phyloP scores from a whole-genome alignment of 1,140 invertebrate species.

The Monochamus saltuarius region DNA sequence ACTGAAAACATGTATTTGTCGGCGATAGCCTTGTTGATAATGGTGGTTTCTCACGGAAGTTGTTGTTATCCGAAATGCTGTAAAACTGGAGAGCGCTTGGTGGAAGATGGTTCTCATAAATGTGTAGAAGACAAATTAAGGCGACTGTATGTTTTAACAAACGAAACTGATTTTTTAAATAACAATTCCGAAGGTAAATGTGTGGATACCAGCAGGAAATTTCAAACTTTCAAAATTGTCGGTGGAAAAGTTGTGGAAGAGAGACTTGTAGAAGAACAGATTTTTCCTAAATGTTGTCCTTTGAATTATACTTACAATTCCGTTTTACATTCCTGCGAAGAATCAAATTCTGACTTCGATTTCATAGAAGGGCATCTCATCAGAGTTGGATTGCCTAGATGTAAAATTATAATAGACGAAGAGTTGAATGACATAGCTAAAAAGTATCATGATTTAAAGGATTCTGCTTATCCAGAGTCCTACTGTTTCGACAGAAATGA shows the following conservation, averaged over 20 bases:
- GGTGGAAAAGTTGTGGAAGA: background rate
- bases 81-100: too few species aligned
- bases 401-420: slow-evolving; percentile 31
- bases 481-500: slow-evolving; percentile 30
- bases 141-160: too few species aligned
- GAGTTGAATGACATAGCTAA: slow-evolving; percentile 9
- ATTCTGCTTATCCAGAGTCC: background rate
- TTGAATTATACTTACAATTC: slow-evolving; percentile 26
- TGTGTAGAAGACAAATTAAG: too few species aligned
- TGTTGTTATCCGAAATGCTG: too few species aligned
- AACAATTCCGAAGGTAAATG: too few species aligned
- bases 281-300: slow-evolving; percentile 38
- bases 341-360: slow-evolving; percentile 7
- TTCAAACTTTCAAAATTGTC: background rate
- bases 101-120: too few species aligned
- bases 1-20: too few species aligned
- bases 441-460: background rate
- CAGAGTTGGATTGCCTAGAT: slow-evolving; percentile 30
- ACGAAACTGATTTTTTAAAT: too few species aligned
- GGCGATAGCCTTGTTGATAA: too few species aligned
- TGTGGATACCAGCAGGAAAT: too few species aligned
- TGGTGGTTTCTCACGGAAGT: too few species aligned
- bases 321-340: slow-evolving; percentile 24
- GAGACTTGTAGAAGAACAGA: too few species aligned
- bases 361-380: slow-evolving; percentile 24